Conservation (phyloP, 2,113 vertebrate genomes). For the Hylia prasina region DNA sequence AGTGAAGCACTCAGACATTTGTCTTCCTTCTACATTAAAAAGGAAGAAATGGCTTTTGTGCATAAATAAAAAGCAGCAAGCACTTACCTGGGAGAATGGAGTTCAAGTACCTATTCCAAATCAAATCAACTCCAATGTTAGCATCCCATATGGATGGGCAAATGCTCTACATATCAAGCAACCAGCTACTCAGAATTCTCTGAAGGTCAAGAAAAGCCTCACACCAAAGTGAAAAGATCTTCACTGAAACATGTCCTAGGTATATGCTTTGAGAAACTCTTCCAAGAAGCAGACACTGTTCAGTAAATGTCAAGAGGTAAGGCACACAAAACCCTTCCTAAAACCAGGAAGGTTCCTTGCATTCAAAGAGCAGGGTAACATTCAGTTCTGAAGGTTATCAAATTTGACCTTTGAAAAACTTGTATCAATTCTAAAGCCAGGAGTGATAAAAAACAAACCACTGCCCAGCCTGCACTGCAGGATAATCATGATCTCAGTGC, state of each 20-base stretch:
- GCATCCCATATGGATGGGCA: not conserved
- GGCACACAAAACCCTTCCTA: not conserved
- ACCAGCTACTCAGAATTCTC: not conserved
- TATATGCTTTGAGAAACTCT: not conserved
- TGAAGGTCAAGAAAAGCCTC: not conserved
- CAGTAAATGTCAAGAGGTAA: not conserved
- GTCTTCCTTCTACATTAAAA: not conserved
- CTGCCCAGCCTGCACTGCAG: not conserved
- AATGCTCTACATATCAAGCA: not conserved
- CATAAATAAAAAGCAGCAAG: slow-evolving; percentile 11
- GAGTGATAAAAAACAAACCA: not conserved
- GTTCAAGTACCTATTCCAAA: not conserved
- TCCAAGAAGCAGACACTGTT: not conserved
- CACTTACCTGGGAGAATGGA: not conserved
- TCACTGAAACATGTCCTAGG: not conserved
- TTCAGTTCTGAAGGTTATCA: not conserved
- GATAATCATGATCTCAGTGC: not conserved
- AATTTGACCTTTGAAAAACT: not conserved
- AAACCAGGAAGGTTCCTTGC: not conserved
- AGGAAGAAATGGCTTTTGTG: not conserved
- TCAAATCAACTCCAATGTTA: not conserved
- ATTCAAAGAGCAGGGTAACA: not conserved
- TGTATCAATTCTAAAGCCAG: not conserved
- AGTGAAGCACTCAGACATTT: not conserved
- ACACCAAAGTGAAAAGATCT: not conserved